Evolutionary conservation across 2,888 invertebrate genomes (phyloP).

Genomic region (Mesodorylaimus sp.): DNA sequence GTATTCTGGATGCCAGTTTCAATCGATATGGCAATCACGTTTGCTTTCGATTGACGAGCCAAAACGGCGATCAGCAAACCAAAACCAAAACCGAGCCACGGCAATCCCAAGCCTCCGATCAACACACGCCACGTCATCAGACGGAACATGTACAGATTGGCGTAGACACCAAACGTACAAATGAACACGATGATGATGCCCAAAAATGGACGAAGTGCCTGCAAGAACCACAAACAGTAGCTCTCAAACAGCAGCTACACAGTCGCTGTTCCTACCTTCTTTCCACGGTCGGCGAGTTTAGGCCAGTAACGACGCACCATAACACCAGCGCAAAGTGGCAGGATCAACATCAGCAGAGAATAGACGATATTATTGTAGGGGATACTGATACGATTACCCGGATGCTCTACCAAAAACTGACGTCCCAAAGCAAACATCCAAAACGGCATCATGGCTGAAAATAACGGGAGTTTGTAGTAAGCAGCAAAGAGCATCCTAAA

Average conservation of each 20-base stretch:
- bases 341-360: slow-evolving; percentile 33
- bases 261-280: slow-evolving; percentile 17
- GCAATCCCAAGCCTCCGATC: slow-evolving; percentile 32
- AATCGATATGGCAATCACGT: slow-evolving; percentile 30
- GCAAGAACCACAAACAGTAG: not conserved
- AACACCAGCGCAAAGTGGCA: slow-evolving; percentile 36
- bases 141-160: slow-evolving; percentile 35
- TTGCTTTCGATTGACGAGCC: slow-evolving; percentile 19
- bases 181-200: slow-evolving; percentile 34
- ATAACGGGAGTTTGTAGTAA: no score
- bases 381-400: slow-evolving; percentile 21
- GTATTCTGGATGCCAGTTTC: slow-evolving; percentile 33
- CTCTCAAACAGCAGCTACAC: not conserved
- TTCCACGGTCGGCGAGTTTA: slow-evolving; percentile 26
- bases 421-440: slow-evolving; percentile 38
- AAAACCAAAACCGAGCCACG: slow-evolving; percentile 35
- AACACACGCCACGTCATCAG: slow-evolving; percentile 30
- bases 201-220: slow-evolving; percentile 30
- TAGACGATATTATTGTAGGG: slow-evolving; percentile 34
- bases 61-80: slow-evolving; percentile 31
- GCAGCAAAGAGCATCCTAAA: no score
- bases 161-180: slow-evolving; percentile 32
- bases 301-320: slow-evolving; percentile 30
- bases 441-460: slow-evolving; percentile 37
- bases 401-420: slow-evolving; percentile 22